Evolutionary conservation across 30 jellyfish, hydroid and myxozoan genomes (phyloP).

Genomic region (Turritopsis rubra): DNA sequence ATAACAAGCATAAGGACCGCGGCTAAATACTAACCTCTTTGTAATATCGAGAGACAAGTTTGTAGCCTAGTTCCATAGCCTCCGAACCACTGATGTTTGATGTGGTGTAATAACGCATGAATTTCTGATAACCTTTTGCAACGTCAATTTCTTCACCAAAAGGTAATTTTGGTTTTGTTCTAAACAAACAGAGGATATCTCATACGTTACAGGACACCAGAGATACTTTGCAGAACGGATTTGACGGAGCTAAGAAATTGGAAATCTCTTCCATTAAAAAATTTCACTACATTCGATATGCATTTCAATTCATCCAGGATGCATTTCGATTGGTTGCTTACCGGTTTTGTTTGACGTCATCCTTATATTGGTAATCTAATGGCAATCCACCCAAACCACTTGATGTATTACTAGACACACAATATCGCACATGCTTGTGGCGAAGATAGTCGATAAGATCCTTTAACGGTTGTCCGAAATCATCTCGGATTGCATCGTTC

Average conservation of each 20-base stretch:
- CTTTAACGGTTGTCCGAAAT: constrained; percentile 70
- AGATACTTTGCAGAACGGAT: background rate
- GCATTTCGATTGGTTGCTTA: too few relatives aligned
- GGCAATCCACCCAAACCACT: constrained; percentile 83
- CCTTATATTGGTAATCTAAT: constrained; percentile 32
- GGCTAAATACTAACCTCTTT: constrained; percentile 38
- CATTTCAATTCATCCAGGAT: background rate
- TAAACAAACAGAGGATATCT: too few relatives aligned
- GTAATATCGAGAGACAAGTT: constrained; percentile 36
- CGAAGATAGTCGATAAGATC: constrained; percentile 49
- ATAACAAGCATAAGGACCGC: background rate
- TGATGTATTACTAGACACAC: constrained; percentile 47
- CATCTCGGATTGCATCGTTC: constrained; percentile 49
- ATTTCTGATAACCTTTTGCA: constrained; percentile 35
- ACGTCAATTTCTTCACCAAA: constrained; percentile 53
- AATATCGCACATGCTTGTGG: constrained; percentile 47
- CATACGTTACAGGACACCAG: background rate
- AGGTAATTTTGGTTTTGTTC: constrained; percentile 49
- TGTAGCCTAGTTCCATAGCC: constrained; percentile 37
- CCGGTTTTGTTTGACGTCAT: constrained; percentile 42
- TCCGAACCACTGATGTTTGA: constrained; percentile 43
- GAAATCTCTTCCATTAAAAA: too few relatives aligned
- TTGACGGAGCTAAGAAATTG: background rate
- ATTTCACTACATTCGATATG: background rate
- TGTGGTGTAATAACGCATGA: constrained; percentile 60